Evolutionary conservation across 37 sponge, comb jelly and placozoan species (phyloP), one percentile per base, ranked within the genome.

Genomic region (Ianthella basta): DNA sequence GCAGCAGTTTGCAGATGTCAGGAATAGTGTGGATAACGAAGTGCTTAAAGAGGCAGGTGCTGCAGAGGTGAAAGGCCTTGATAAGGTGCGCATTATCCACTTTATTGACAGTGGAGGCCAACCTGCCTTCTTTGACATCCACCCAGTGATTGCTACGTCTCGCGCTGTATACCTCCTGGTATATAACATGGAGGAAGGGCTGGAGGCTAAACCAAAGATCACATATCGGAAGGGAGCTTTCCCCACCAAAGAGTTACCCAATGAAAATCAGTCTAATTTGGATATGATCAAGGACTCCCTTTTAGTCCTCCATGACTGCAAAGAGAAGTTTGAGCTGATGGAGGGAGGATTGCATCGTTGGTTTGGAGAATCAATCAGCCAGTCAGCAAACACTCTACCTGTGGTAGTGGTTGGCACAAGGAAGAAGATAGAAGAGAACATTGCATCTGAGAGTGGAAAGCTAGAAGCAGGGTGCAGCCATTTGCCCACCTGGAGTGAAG

Each of bases 71-170:
- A n/a, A n/a, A n/a, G n/a, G n/a, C n/a, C 70, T 69, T 1, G 27
- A 69, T 6, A 35, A 35, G 19, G 70, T 69, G 6, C 70, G 70
- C 4, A 69, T 69, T 35, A 69, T 69, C 70, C 70, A 69, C 70
- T 69, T 69, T 1, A 30, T 69, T 2, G 70, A 69, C 70, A 69
- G 70, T 30, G 70, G 70, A 69, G 70, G 70, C 1, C 70, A 69
- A 30, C 70, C 70, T 34, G 27, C 70, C 70, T 69, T 69, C 35
- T 69, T 69, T 69, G 70, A 69, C 70, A 30, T 69, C 70, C 70
- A 69, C 34, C 70, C 70, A 32, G 70, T 69, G 2, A 35, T 69
- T 30, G 27, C 70, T 35, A 69, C 70, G 1, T 69, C 70, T 4
- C 70, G 70, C 4, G 70, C 70, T 30, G 70, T 69, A 4, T 69